Conservation (phyloP, 1,140 invertebrate species). For the Drosophila parvula region DNA sequence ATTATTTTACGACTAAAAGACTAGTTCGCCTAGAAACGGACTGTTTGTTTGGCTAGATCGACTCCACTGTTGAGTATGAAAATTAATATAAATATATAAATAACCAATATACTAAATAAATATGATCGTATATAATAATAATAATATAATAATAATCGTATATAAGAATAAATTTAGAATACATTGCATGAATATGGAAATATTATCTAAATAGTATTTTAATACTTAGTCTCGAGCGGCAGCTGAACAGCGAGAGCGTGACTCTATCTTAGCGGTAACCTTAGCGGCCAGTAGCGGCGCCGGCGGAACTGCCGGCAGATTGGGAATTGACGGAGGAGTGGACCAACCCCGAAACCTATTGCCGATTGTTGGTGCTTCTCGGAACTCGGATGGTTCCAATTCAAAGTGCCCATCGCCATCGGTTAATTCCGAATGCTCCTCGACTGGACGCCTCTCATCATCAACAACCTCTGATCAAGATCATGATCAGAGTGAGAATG, state of each 20-base stretch:
- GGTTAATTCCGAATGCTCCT: constrained; percentile 92
- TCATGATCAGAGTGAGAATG: constrained; percentile 84
- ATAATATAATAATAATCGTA: too few relatives aligned
- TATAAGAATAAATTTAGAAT: too few relatives aligned
- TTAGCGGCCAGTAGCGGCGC: constrained; percentile 86
- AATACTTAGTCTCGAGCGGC: constrained; percentile 89
- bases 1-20: too few relatives aligned
- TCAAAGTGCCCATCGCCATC: constrained; percentile 91
- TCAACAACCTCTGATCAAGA: constrained; percentile 90
- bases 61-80: too few relatives aligned
- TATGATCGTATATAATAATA: too few relatives aligned
- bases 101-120: too few relatives aligned
- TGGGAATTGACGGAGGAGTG: constrained; percentile 10
- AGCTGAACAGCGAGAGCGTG: constrained; percentile 93
- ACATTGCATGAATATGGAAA: too few relatives aligned
- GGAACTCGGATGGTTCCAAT: constrained; percentile 82
- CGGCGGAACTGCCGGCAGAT: constrained; percentile 5
- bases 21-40: too few relatives aligned
- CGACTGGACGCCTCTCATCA: constrained; percentile 90
- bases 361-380: constrained; percentile 54
- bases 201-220: not conserved
- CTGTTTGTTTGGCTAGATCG: too few relatives aligned
- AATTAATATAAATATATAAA: too few relatives aligned
- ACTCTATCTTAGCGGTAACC: constrained; percentile 89
- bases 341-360: constrained; percentile 83